These are phyloP conservation scores for Daboia siamensis DNA, from an alignment of 2,113 vertebrate genomes.

Conservation along the genomic window DNA sequence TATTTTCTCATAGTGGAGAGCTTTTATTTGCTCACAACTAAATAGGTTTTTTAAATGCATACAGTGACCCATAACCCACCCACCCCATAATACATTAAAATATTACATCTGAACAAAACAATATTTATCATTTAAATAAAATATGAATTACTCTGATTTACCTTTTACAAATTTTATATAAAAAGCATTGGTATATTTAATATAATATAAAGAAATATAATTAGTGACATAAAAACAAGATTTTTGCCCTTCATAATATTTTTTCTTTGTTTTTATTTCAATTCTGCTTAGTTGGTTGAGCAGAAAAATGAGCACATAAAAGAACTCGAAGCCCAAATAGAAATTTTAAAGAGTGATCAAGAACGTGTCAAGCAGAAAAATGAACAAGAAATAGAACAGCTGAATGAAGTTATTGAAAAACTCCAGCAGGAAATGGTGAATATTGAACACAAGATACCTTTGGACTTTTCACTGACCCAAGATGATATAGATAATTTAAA, in stretches of 20 bases:
- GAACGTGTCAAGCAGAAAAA: constrained; percentile 79
- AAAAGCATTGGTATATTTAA: not conserved
- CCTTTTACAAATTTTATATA: not conserved
- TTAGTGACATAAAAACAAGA: not conserved
- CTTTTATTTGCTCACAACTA: constrained; percentile 48
- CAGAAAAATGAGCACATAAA: constrained; percentile 78
- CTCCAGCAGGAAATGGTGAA: constrained; percentile 87
- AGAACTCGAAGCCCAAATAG: constrained; percentile 84
- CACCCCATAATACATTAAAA: not conserved
- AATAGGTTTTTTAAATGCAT: constrained; percentile 41
- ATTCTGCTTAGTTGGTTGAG: constrained; percentile 75
- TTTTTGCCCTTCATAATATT: not conserved
- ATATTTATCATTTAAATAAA: not conserved
- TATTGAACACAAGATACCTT: constrained; percentile 75
- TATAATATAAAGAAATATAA: not conserved
- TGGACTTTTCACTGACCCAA: constrained; percentile 63
- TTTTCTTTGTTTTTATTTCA: constrained; percentile 12
- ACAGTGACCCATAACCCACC: constrained; percentile 27
- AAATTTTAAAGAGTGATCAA: constrained; percentile 85
- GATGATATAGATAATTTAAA: constrained; percentile 71
- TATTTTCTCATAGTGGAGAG: constrained; percentile 32
- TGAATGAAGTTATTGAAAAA: constrained; percentile 91
- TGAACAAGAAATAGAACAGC: constrained; percentile 86
- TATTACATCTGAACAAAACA: not conserved
- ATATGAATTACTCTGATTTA: not conserved